A percentile compares a stretch with the other conserved stretches of the same genome.
Evolutionary conservation across 2,797 vertebrate species (phyloP).

Genomic region (Alfaro cultratus): DNA sequence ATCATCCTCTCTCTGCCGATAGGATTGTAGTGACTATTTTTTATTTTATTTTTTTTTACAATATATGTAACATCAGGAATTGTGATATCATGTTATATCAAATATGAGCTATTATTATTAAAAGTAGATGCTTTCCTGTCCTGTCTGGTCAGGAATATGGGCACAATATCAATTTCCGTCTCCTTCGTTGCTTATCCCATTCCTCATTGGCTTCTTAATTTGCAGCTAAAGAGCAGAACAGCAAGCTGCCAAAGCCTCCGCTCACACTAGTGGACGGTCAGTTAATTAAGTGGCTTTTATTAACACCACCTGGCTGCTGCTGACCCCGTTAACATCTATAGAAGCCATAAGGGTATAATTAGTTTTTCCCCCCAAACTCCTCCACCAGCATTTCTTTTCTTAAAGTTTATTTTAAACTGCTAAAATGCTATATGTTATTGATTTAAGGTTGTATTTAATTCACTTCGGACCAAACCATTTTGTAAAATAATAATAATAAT

Average conservation of each 20-base stretch:
- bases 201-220: neutral
- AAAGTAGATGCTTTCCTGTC: neutral
- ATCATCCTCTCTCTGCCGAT: too few relatives aligned
- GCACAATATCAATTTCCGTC: neutral
- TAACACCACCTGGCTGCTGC: neutral
- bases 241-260: neutral
- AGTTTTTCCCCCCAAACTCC: neutral
- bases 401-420: neutral
- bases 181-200: neutral
- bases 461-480: neutral
- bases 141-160: neutral
- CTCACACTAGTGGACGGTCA: neutral
- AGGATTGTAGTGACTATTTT: too few relatives aligned
- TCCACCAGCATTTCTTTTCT: neutral
- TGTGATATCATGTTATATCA: neutral
- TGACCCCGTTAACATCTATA: slow-evolving; percentile 1
- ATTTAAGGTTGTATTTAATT: neutral
- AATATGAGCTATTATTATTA: neutral
- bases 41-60: neutral
- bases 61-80: neutral
- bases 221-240: slow-evolving; percentile 1
- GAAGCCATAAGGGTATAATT: slow-evolving; percentile 5
- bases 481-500: neutral
- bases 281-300: slow-evolving; percentile 43
- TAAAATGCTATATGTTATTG: neutral